Evolutionary conservation across 2,113 vertebrate species (phyloP), one percentile per base, ranked within the genome.

Genomic region (Poeciliopsis occidentalis): DNA sequence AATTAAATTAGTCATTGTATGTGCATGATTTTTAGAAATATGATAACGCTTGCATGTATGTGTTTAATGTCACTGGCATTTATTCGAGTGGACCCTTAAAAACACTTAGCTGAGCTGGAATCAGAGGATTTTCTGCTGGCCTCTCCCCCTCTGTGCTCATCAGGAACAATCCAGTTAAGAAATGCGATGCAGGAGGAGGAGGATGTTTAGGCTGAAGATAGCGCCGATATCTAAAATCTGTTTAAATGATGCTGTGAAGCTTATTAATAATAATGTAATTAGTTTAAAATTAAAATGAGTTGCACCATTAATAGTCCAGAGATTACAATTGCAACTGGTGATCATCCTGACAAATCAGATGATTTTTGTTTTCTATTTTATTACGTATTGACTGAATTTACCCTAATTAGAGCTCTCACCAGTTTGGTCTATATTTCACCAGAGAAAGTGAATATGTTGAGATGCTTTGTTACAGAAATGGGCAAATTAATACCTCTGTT

Each of bases 1-100:
- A 91, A 94, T 92, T 92, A 65, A 93, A 93, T 94, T 92, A 93
- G 73, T 11, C 47, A 78, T 80, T 13, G 30, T 83, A 71, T 74
- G 37, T 81, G 76, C 73, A 64, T 34, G 71, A 76, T 80, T 87
- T 89, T 77, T 73, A 26, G 65, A 54, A 70, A 67, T 61, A 15
- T 29, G 75, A 74, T 60, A 64, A 67, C 63, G 60, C 77, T 73
- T 64, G 69, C 60, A 80, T 80, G 62, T 57, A 11, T 75, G 73
- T 67, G 26, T 86, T 81, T 78, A 81, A 85, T 71, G 73, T 66
- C 72, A 41, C 71, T 80, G 80, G 41, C 67, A 65, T 85, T 76
- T 79, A 78, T 73, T 78, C 51, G 26, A 66, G 68, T 73, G 29
- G 61, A 68, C 30, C 63, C 62, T 68, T 86, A 86, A 89, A 79